These are phyloP conservation scores for Haliclona indistincta DNA, from an alignment of 37 sponge, comb jelly and placozoan genomes.

Conservation along the genomic window DNA sequence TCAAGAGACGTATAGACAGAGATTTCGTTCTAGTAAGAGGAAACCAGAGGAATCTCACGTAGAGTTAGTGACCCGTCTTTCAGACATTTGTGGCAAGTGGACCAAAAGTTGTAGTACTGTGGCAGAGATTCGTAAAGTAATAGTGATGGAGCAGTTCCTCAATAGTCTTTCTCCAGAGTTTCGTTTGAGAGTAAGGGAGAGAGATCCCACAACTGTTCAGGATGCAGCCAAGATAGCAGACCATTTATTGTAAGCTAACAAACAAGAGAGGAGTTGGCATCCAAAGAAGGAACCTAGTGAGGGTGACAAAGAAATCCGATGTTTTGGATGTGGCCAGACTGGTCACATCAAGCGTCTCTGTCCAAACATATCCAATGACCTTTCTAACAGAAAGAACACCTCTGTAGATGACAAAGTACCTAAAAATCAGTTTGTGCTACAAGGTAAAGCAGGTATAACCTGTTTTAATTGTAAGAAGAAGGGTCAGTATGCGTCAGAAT, in stretches of 20 bases:
- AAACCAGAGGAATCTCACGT: constrained; percentile 25
- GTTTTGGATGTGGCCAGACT: no score
- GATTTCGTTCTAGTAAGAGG: constrained; percentile 6
- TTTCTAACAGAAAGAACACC: no score
- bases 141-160: constrained; percentile 38
- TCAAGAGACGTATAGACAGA: constrained; percentile 18
- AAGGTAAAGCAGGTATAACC: no score
- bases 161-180: constrained; percentile 19
- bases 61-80: constrained; percentile 21
- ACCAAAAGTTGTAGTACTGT: constrained; percentile 3
- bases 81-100: constrained; percentile 27
- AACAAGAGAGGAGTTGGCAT: not conserved
- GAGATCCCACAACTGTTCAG: constrained; percentile 20
- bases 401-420: no score
- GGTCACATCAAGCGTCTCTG: no score
- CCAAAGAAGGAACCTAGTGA: no score
- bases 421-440: not conserved
- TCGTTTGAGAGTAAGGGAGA: constrained; percentile 25
- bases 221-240: constrained; percentile 26
- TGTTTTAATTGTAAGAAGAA: constrained; percentile 28
- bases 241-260: constrained; percentile 2
- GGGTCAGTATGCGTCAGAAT: constrained; percentile 5
- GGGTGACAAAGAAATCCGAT: no score
- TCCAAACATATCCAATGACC: no score
- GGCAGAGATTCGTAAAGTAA: constrained; percentile 21